Conservation (phyloP, 1,140 invertebrate genomes). For the Plectus sambesii region DNA sequence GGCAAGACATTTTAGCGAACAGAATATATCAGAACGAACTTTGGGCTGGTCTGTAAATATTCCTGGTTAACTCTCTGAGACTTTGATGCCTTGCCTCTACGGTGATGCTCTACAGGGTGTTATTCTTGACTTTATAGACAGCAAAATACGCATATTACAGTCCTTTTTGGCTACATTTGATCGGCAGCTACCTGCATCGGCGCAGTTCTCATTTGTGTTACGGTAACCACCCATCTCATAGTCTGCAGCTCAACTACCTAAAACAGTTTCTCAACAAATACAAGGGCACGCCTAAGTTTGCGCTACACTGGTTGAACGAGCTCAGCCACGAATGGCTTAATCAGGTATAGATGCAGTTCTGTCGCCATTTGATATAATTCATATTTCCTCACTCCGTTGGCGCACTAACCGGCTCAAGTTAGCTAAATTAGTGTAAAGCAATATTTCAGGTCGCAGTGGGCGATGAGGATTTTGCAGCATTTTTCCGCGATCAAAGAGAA, state of each 20-base stretch:
- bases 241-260: slow-evolving; percentile 33
- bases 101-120: too few relatives aligned
- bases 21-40: too few relatives aligned
- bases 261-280: slow-evolving; percentile 33
- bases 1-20: too few relatives aligned
- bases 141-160: too few relatives aligned
- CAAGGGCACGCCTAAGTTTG: slow-evolving; percentile 35
- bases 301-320: slow-evolving; percentile 41
- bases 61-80: too few relatives aligned
- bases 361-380: not conserved
- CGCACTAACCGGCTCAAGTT: too few relatives aligned
- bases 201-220: slow-evolving; percentile 35
- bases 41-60: too few relatives aligned
- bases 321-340: slow-evolving; percentile 41
- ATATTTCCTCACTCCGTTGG: slow-evolving; percentile 8
- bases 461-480: not conserved
- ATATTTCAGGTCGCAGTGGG: not conserved
- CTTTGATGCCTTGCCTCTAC: too few relatives aligned
- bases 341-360: slow-evolving; percentile 25
- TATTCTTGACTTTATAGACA: too few relatives aligned
- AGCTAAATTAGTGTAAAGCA: too few relatives aligned
- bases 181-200: slow-evolving; percentile 27
- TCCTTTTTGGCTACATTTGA: slow-evolving; percentile 35
- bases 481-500: slow-evolving; percentile 13
- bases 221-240: slow-evolving; percentile 26